Evolutionary conservation across 2,113 vertebrate species (phyloP), one percentile per base, ranked within the genome.

Genomic region (Columbina picui): DNA sequence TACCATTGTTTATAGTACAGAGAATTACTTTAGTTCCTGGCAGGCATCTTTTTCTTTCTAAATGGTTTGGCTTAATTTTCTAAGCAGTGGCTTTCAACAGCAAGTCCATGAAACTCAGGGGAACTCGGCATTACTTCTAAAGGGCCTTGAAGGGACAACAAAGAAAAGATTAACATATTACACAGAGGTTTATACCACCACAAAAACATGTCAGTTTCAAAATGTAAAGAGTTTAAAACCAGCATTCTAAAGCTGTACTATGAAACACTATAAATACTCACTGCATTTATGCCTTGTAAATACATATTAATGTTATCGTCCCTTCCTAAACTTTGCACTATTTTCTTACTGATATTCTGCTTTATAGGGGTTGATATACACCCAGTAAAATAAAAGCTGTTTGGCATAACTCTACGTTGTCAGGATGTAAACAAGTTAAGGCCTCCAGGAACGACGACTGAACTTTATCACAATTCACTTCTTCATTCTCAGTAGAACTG

Each of bases 401-500:
- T 81, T 61, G 25, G 19, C 73, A 60, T 59, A 90, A 91, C 82
- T 89, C 41, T 22, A 74, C 53, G 45, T 23, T 65, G 17, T 87
- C 41, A 94, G 47, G 34, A 63, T 71, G n/a, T 49, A 96, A 91
- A 87, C 78, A 95, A 97, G 57, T 21, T 55, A 74, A 87, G 77
- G 38, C 20, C 38, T 81, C 47, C 65, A 82, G 75, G 30, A 96
- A 64, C 34, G 83, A 78, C 1, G 9, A 94, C 2, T 68, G 64
- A 96, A 94, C 52, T 56, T 87, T 71, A 89, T 56, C 43, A 84
- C 59, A 87, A 93, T 56, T 90, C 74, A 87, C 34, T 68, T 86
- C 55, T 90, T 93, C n/a, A 79, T 64, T 92, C 75, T 89, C 69
- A 93, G 81, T 36, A 96, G 87, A 97, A 78, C 5, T 82, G 39